Evolutionary conservation across 2,113 vertebrate genomes (phyloP), one percentile per base, ranked within the genome.

Genomic region (Xyliphius kryptos): DNA sequence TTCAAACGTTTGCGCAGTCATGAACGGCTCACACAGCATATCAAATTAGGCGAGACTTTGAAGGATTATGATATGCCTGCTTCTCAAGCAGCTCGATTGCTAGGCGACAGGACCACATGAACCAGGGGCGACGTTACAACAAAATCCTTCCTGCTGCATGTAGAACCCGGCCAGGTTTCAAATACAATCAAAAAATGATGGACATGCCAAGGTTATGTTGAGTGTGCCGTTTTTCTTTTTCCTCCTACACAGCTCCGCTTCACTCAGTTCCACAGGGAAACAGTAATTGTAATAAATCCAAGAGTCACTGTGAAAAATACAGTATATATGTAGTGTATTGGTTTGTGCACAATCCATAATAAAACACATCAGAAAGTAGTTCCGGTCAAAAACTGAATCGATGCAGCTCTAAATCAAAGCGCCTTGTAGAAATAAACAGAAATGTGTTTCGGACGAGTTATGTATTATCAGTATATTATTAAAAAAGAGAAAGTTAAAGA

Each of bases 31-130:
- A 46, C 40, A 44, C 55, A 41, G 64, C 55, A 58, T 44, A 40
- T 6, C 37, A 66, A 43, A 66, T 58, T 52, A 66, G n/a, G 37
- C 55, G 9, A 51, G 64, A 44, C 63, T 26, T 59, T 17, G 63
- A 50, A 57, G 32, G 46, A 40, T 57, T 43, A 40, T 57, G 47
- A 66, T 50, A 57, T 66, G 10, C 46, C 54, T 41, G 20, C 43
- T 48, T 36, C 36, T 37, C 53, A 26, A 22, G 19, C 22, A 37
- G 36, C 46, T 19, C 44, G 37, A 26, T 57, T 57, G 37, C 37
- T 41, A 32, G 54, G 46, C 46, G 17, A 22, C 53, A 26, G 19
- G 9, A 22, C 32, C 63, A 17, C 17, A 19, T 41, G 53, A 10
- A 57, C 46, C 55, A 26, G 20, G 17, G 9, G 13, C 1, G 6